phyloP scores from a whole-genome alignment of 2,888 invertebrate species.

The Argyresthia goedartella region DNA sequence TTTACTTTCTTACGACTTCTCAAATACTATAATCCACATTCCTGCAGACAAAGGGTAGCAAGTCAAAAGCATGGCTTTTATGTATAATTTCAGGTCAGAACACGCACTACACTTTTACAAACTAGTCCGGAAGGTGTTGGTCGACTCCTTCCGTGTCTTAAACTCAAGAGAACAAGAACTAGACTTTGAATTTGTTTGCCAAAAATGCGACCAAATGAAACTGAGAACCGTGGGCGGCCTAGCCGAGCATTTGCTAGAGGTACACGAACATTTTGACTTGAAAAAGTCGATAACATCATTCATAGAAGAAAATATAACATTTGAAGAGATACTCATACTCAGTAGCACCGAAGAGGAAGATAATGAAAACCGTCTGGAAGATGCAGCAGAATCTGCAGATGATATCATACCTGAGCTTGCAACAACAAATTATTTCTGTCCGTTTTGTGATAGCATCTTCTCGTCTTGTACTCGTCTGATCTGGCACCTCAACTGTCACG shows the following conservation, averaged over 20 bases:
- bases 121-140: conserved; percentile 25
- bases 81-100: conserved; percentile 34
- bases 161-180: conserved; percentile 21
- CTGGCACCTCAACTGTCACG: conserved; percentile 37
- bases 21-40: too few species aligned
- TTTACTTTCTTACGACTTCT: too few species aligned
- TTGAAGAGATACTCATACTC: conserved; percentile 19
- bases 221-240: conserved; percentile 19
- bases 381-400: not conserved
- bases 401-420: not conserved
- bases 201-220: conserved; percentile 26
- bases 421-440: conserved; percentile 25
- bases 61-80: not conserved
- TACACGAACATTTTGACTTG: not conserved
- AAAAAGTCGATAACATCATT: conserved; percentile 16
- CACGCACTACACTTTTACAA: conserved; percentile 13
- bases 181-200: conserved; percentile 37
- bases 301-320: conserved; percentile 35
- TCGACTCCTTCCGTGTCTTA: conserved; percentile 25
- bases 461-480: conserved; percentile 34
- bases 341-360: conserved; percentile 2
- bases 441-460: conserved; percentile 37
- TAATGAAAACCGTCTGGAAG: not conserved
- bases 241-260: conserved; percentile 24
- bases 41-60: too few species aligned